Evolutionary conservation across 2,888 invertebrate species (phyloP).

Genomic region (Ectobius pallidus): DNA sequence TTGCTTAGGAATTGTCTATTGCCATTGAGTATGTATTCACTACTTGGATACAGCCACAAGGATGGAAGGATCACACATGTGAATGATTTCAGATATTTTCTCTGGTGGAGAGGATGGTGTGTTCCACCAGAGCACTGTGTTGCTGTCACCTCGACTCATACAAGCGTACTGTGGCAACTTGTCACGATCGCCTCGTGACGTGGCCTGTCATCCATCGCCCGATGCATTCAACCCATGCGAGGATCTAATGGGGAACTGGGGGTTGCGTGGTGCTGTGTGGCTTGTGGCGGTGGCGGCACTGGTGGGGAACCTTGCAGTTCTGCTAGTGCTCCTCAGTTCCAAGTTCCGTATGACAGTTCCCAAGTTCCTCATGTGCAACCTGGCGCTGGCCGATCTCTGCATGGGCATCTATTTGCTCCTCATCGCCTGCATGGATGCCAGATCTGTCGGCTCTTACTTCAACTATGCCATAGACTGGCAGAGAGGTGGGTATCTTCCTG

Average conservation of each 20-base stretch:
- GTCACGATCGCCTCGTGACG: constrained; percentile 49
- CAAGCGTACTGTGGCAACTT: constrained; percentile 45
- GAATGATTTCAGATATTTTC: not conserved
- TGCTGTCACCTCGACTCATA: constrained; percentile 46
- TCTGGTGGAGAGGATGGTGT: not conserved
- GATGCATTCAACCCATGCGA: constrained; percentile 70
- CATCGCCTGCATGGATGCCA: constrained; percentile 66
- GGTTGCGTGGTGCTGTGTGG: constrained; percentile 66
- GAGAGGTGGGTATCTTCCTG: constrained; percentile 55
- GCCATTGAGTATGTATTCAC: too few relatives aligned
- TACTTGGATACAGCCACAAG: too few relatives aligned
- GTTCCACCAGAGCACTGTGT: constrained; percentile 45
- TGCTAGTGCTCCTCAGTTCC: constrained; percentile 62
- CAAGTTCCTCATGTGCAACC: constrained; percentile 69
- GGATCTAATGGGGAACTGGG: constrained; percentile 66
- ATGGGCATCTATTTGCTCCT: constrained; percentile 68
- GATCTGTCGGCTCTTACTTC: constrained; percentile 68
- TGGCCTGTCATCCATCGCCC: constrained; percentile 61
- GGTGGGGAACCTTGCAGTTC: constrained; percentile 68
- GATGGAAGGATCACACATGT: too few relatives aligned
- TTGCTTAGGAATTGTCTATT: too few relatives aligned
- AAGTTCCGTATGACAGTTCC: constrained; percentile 58
- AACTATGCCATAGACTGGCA: constrained; percentile 74
- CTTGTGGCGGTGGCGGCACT: constrained; percentile 64
- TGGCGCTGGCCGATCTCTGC: constrained; percentile 70